Base-by-base conservation (phyloP, 2,113 vertebrate genomes). In the Pangasianodon hypophthalmus region DNA sequence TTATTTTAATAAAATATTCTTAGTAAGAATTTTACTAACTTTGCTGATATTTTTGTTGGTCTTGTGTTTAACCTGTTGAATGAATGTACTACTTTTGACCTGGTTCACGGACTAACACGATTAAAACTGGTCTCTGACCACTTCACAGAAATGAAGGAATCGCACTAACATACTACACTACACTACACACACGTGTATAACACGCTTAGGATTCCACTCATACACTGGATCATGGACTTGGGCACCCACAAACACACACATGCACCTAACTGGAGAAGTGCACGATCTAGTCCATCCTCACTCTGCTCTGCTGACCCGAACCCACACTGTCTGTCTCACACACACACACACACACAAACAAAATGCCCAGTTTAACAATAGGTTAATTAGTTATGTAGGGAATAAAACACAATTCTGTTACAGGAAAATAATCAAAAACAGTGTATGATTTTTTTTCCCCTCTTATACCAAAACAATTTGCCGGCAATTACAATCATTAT, bases 1-100 rank as follows among this genome's bases (percentile, higher is more conserved):
- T 97, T 97, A 97, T 96, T 97, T 97, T 96, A 96, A 97, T 96
- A 96, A 96, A 97, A 96, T 96, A 96, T 97, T 97, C 96, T 96
- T 96, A 97, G 96, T 96, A 96, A 95, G 96, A 96, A 96, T 96
- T 96, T 96, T 96, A 97, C 96, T 97, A 97, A 97, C 96, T 96
- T 93, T 96, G 96, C 96, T 96, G 96, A 96, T 95, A 95, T 96
- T 96, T 93, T 94, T 93, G 92, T 96, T 91, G 95, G 95, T 96
- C 95, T 96, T 96, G 95, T 96, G 95, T 95, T 96, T 96, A 96
- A 96, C 96, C 96, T 94, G 93, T 96, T 94, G 95, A 95, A 94
- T 96, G 95, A 96, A 96, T 96, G 95, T 96, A 96, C 95, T 94
- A 94, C 94, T 86, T 93, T 92, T 93, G 94, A 95, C 96, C 96